Evolutionary conservation across 2,888 invertebrate species (phyloP), one percentile per base, ranked within the genome.

Genomic region (Hybos culiciformis): DNA sequence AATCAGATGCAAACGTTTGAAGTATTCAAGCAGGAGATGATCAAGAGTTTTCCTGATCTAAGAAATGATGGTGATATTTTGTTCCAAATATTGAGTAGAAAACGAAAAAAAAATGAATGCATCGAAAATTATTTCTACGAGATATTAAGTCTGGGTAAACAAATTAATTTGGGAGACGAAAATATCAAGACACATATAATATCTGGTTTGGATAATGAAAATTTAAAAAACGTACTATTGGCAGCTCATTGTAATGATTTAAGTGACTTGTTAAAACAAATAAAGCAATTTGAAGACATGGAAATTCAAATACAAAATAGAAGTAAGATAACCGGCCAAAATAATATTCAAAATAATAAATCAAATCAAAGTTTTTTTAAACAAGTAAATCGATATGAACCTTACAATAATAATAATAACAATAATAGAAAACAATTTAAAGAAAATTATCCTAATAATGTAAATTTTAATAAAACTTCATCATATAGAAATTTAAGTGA

Each of bases 281-380:
- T 39, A 21, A 39, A 39, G 15, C 11, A 29, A n/a, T 39, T 39
- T 18, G 39, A 39, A 19, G 26, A 31, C 15, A 39, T 39, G 5
- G 3, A 29, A 17, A 26, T 18, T 7, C 39, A 39, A 15, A 14
- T 3, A 11, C 9, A 11, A 33, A n/a, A 33, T 33, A 15, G 5
- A 26, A 26, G 12, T 26, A 26, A 26, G 12, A 26, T 26, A 12
- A 4, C 12, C 3, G 26, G 26, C 3, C 26, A 26, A 6, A n/a
- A n/a, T n/a, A n/a, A n/a, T n/a, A n/a, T n/a, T n/a, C n/a, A n/a
- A n/a, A n/a, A n/a, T n/a, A n/a, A n/a, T n/a, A n/a, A n/a, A n/a
- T n/a, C n/a, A n/a, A n/a, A n/a, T n/a, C n/a, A n/a, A n/a, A n/a
- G n/a, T n/a, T n/a, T n/a, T n/a, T n/a, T n/a, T n/a, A n/a, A n/a